These are phyloP conservation scores for Drosophila mojavensis DNA, from an alignment of 1,140 invertebrate species.

Conservation along the genomic window DNA sequence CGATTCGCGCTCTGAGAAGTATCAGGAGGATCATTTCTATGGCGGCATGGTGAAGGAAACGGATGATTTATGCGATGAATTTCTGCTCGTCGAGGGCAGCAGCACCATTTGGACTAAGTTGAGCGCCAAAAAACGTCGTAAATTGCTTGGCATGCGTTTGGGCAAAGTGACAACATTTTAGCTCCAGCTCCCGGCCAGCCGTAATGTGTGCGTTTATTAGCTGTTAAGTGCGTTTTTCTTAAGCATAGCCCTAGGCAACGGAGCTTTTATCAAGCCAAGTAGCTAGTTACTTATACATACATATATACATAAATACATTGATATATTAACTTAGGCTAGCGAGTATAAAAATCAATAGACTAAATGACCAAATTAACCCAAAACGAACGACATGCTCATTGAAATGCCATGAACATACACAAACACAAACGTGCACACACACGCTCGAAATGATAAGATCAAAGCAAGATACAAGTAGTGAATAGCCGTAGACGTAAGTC, in stretches of 20 bases:
- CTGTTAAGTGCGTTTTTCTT: slow-evolving; percentile 69
- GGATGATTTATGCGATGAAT: slow-evolving; percentile 85
- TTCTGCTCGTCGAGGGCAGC: slow-evolving; percentile 85
- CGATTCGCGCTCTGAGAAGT: slow-evolving; percentile 84
- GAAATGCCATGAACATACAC: slow-evolving; percentile 69
- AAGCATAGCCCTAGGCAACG: slow-evolving; percentile 47
- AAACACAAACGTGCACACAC: not conserved
- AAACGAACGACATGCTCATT: slow-evolving; percentile 71
- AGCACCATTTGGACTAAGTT: slow-evolving; percentile 87
- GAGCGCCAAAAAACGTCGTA: slow-evolving; percentile 88
- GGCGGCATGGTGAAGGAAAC: slow-evolving; percentile 81
- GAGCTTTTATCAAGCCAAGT: slow-evolving; percentile 15
- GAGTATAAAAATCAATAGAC: slow-evolving; percentile 75
- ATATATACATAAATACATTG: slow-evolving; percentile 1
- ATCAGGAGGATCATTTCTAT: slow-evolving; percentile 81
- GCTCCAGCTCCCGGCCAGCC: slow-evolving; percentile 12
- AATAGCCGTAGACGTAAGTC: slow-evolving; percentile 63
- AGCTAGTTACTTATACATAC: slow-evolving; percentile 46
- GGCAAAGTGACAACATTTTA: slow-evolving; percentile 88
- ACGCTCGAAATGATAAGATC: slow-evolving; percentile 16
- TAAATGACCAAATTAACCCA: slow-evolving; percentile 75
- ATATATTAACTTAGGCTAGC: slow-evolving; percentile 31
- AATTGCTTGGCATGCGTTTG: slow-evolving; percentile 87
- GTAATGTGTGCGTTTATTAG: slow-evolving; percentile 82
- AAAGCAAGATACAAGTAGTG: slow-evolving; percentile 18